Percentiles rank a stretch among this genome's conserved stretches.
Evolutionary conservation across 2,113 vertebrate genomes (phyloP).

Genomic region (Triplophysa rosa): DNA sequence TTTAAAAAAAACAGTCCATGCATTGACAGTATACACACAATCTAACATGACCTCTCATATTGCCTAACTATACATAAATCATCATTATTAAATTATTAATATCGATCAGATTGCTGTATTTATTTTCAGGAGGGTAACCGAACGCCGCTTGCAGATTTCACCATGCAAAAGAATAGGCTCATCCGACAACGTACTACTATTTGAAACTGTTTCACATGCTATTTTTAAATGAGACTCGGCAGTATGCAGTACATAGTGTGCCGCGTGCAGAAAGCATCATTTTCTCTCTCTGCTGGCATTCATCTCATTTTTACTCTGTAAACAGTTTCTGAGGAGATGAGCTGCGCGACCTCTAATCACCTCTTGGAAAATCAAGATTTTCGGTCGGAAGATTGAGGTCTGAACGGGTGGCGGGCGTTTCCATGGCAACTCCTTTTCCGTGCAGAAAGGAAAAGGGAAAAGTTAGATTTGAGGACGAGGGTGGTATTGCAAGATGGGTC

Average conservation of each 20-base stretch:
- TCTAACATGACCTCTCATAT: no score
- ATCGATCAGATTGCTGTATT: neutral
- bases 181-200: no score
- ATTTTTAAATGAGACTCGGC: no score
- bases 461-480: neutral
- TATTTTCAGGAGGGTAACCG: neutral
- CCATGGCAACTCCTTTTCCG: constrained; percentile 31
- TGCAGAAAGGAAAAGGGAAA: neutral
- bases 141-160: neutral
- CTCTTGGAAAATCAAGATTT: constrained; percentile 39
- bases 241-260: no score
- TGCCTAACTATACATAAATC: no score
- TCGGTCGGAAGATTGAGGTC: constrained; percentile 32
- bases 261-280: neutral
- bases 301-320: neutral
- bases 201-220: no score
- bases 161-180: no score
- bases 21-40: no score
- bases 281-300: constrained; percentile 10
- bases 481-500: neutral
- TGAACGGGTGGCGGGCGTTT: constrained; percentile 16
- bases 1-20: no score
- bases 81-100: no score
- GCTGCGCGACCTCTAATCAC: constrained; percentile 26
- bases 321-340: constrained; percentile 11